Evolutionary conservation across 2,888 invertebrate species (phyloP), one percentile per base, ranked within the genome.

Genomic region (Pachydiplax longipennis): DNA sequence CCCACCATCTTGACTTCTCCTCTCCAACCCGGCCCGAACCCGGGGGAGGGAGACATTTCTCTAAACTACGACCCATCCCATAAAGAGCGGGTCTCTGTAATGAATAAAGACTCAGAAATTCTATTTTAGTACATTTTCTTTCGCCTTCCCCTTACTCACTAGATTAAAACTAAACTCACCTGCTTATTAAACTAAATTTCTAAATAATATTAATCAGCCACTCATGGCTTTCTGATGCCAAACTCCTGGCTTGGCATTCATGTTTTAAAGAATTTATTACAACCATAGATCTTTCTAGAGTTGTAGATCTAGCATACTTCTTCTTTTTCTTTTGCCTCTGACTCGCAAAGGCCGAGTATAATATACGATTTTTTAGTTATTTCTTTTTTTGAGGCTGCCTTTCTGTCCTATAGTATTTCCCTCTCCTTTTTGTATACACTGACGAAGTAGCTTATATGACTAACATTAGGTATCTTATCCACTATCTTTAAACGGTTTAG

Each of bases 11-110:
- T 87, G 87, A 22, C 87, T 61, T 87, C 87, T 83, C 83, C 83
- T 37, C 87, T 87, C 87, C 87, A 87, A 61, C 87, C 87, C 87
- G 48, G 87, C 87, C 87, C 87, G 87, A 87, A 87, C 37, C 87
- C 48, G 87, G 61, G 87, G 87, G 87, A 87, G 87, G 61, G 87
- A 87, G 87, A 87, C 87, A 87, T 87, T 61, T 53, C 58, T 73
- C 73, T 73, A 87, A 58, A 65, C 87, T 87, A 87, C 37, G 87
- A 87, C 87, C 87, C 87, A 87, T 87, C 61, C 61, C 61, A 61
- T 61, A 58, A 37, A 61, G 87, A 87, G 87, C 37, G 87, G 87
- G 87, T 61, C 87, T 87, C 87, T 87, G 87, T 35, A 87, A 87
- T 87, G 61, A 37, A 87, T 87, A 87, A 83, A 83, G 87, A 87